phyloP scores from a whole-genome alignment of 2,888 invertebrate genomes.

The Zaprionus bogoriensis region DNA sequence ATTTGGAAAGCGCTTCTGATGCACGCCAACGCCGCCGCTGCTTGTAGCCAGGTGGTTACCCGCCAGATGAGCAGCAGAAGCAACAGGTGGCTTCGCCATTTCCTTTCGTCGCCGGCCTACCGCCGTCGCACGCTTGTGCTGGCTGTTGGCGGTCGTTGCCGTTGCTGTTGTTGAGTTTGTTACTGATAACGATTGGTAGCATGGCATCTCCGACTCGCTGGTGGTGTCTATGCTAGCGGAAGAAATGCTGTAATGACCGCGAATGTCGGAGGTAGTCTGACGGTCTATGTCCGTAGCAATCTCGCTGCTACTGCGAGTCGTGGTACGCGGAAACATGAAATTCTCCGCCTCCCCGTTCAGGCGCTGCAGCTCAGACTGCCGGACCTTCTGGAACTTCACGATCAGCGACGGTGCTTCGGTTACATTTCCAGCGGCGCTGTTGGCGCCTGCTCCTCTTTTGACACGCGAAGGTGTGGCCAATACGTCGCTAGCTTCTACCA shows the following conservation, averaged over 20 bases:
- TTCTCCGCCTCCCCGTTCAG: slow-evolving; percentile 93
- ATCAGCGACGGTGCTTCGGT: slow-evolving; percentile 84
- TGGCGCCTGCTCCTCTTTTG: slow-evolving; percentile 38
- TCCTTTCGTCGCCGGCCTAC: slow-evolving; percentile 62
- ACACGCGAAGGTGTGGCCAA: slow-evolving; percentile 53
- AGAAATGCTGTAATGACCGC: slow-evolving; percentile 69
- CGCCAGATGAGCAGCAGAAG: neutral
- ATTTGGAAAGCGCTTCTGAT: slow-evolving; percentile 80
- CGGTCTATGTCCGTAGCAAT: slow-evolving; percentile 84
- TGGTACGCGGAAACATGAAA: slow-evolving; percentile 90
- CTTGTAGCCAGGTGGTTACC: too few relatives aligned
- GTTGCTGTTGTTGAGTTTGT: neutral
- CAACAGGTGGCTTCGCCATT: slow-evolving; percentile 9
- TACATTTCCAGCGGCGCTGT: slow-evolving; percentile 27
- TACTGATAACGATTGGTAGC: neutral
- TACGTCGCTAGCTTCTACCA: slow-evolving; percentile 73
- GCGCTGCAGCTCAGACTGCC: slow-evolving; percentile 88
- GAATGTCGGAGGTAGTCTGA: slow-evolving; percentile 83
- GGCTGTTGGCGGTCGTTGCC: neutral
- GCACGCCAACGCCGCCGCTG: slow-evolving; percentile 9
- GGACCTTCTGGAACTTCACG: slow-evolving; percentile 89
- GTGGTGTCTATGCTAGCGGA: slow-evolving; percentile 70
- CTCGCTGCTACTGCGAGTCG: slow-evolving; percentile 81
- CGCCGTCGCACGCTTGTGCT: slow-evolving; percentile 50
- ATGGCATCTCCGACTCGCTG: slow-evolving; percentile 44